Base-by-base conservation (phyloP, 2,888 invertebrate genomes). In the Campaea margaritaria region DNA sequence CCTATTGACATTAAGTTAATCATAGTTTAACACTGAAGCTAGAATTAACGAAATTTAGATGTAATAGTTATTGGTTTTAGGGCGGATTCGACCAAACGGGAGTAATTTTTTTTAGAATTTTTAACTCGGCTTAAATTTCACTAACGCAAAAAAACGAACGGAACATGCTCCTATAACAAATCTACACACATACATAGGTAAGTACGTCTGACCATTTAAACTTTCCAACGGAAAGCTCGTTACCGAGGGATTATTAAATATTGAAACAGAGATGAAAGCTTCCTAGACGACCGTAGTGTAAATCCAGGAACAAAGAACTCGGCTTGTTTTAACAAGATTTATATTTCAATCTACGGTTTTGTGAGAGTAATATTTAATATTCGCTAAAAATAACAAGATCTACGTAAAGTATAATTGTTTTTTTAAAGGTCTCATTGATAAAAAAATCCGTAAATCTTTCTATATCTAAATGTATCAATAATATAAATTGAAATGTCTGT, bases 231-330 rank as follows among this genome's bases (percentile, higher is more conserved):
- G 43, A 60, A 74, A 85, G 81, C 91, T 92, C 89, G 92, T 92
- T 92, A 92, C 83, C 74, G 78, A 62, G 74, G 92, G 92, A 92
- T 92, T 92, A 92, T 91, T 90, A 89, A 92, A 92, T 90, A 91
- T 91, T 91, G 89, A 88, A 89, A 83, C 89, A 85, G 83, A 81
- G 83, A 83, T 83, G 81, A 73, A 84, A 81, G 87, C 80, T 74
- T 85, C 86, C 88, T 88, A 87, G 88, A 86, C 88, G 75, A 85
- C 85, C 83, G 72, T 73, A 72, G 75, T 73, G 74, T 69, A 82
- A 79, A 81, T 78, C 73, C 76, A 75, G 77, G 82, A 85, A 86
- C 82, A 86, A 85, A 85, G 83, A 76, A 79, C 79, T 77, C 76
- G 81, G 81, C 78, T 74, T 77, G 74, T 74, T 76, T 73, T 78